Base-by-base conservation (phyloP, 2,888 invertebrate genomes). In the Diloba caeruleocephala region DNA sequence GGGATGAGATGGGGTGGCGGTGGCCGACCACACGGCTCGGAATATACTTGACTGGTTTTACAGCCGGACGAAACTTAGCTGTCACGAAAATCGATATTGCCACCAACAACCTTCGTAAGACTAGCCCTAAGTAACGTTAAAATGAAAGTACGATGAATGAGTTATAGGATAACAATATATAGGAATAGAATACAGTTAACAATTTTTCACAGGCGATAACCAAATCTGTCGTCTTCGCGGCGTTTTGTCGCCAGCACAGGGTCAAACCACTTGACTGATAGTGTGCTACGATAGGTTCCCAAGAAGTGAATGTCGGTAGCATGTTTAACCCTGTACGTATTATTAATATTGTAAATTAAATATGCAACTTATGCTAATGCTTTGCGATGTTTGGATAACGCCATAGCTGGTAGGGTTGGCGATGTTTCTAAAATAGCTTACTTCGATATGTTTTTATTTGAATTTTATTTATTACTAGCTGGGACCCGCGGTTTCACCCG, bases 221-320 rank as follows among this genome's bases (percentile, higher is more conserved):
- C 50, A 61, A 51, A 64, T 78, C 78, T 79, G 75, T 78, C 43
- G 39, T 23, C 21, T 36, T 49, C 9, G 53, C 60, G 60, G 37
- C 56, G 48, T 49, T 56, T 52, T 21, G 59, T 39, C 70, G 57
- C 53, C 48, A 29, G 33, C 23, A 28, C 54, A 44, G 70, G 57
- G 68, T 61, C 65, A 63, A 68, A 21, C 74, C 81, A 81, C 82
- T 82, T 81, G 80, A 83, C 82, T 78, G 84, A 84, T 84, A 82
- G 66, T 49, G 41, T 41, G 8, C 19, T 59, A 60, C 56, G 60
- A 49, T 25, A 51, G 53, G 71, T 83, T 83, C 81, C 76, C 85
- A 84, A 76, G 79, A 64, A 67, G 51, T 53, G 39, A 62, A 59
- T 62, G 15, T 59, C 74, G 43, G 64, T 66, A 64, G 76, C 66